Base-by-base conservation (phyloP, 2,888 invertebrate genomes). In the Agonopterix heracliana region DNA sequence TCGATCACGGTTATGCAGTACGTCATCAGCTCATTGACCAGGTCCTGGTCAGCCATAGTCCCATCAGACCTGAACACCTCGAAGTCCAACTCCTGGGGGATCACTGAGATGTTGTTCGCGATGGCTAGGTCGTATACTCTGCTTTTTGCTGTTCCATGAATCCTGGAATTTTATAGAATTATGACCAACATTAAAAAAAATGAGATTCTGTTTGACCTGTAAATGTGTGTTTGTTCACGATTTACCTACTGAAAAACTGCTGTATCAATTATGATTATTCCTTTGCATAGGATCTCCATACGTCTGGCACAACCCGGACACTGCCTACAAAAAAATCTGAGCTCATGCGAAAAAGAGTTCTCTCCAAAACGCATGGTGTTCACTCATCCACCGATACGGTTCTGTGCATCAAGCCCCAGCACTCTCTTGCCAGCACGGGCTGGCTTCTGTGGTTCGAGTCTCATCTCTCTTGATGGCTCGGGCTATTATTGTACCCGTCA, bases 131-230 rank as follows among this genome's bases (percentile, higher is more conserved):
- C 67, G 51, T 64, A 72, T 0, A 75, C 63, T 0, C 64, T 50
- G 9, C 74, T 80, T 0, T 54, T 48, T 0, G 51, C 44, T 1
- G 69, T 69, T 0, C 85, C 85, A 44, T 85, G 85, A 45, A 85
- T 81, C 85, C 85, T 84, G 57, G 3, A 34, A 10, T n/a, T 11
- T 8, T 35, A 35, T 35, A 35, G 35, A 41, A 12, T 41, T 12
- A 3, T 9, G 41, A 10, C 7, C n/a, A 41, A 41, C 41, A 41
- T n/a, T 11, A 1, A 35, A 35, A 35, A 35, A n/a, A n/a, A n/a
- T n/a, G n/a, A n/a, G n/a, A n/a, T n/a, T n/a, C n/a, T n/a, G n/a
- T n/a, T n/a, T n/a, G n/a, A n/a, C n/a, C n/a, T n/a, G n/a, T n/a
- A n/a, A n/a, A n/a, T n/a, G n/a, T n/a, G n/a, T n/a, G n/a, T n/a